Base-by-base conservation (phyloP, 2,888 invertebrate species). In the Sepiola atlantica region DNA sequence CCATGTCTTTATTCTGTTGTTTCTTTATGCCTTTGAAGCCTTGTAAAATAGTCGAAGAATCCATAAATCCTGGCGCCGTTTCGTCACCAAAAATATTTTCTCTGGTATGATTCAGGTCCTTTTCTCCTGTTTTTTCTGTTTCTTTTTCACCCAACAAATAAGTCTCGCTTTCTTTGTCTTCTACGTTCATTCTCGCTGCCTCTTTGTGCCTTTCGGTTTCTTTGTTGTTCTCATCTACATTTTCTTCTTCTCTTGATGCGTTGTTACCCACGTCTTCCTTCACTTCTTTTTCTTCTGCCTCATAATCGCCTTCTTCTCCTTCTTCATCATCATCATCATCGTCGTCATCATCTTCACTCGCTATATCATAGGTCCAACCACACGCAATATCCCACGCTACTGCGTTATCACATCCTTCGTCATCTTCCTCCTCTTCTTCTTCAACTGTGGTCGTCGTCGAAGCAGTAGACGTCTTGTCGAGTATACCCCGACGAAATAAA, bases 251-350 rank as follows among this genome's bases (percentile, higher is more conserved):
- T 8, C 10, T 18, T 2, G 16, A n/a, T 77, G n/a, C n/a, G 12
- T 0, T 18, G 4, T 14, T n/a, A 12, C 1, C 28, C 2, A 4
- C 8, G 10, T 20, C 61, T 6, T 3, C 0, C 3, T 28, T 12
- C 6, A 28, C 61, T 28, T 4, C 28, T 28, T 28, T 12, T 28
- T 28, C 61, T 28, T 8, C 28, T 32, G 14, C n/a, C 16, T n/a
- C 8, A 45, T 45, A 2, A 45, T 45, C 45, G 45, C 8, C 77
- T n/a, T 16, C 77, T 1, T 32, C n/a, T 8, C 0, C 77, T 1
- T 21, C 77, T 18, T 77, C 16, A 1, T 16, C 6, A 1, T 61
- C 77, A 14, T 8, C 77, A 28, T 77, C 61, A n/a, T 16, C 16
- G 0, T 18, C 16, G 1, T 77, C n/a, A 0, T 77, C 77, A 0